A percentile compares a stretch with the other conserved stretches of the same genome.
Conservation (phyloP, 1,140 invertebrate species). For the Heliconius himera region DNA sequence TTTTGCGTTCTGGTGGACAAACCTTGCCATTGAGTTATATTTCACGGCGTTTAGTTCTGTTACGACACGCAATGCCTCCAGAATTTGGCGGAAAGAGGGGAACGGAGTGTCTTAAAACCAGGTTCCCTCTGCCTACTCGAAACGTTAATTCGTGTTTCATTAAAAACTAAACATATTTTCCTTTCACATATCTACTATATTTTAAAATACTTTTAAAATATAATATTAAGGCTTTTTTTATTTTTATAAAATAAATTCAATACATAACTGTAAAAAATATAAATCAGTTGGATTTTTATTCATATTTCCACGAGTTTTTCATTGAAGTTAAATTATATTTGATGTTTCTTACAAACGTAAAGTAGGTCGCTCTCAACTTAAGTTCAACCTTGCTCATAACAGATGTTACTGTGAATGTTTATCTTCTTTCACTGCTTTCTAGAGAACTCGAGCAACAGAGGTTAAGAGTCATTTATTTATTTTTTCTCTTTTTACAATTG, state of each 20-base stretch:
- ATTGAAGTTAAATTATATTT: conserved; percentile 16
- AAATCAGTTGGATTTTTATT: neutral
- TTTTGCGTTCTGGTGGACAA: too few relatives aligned
- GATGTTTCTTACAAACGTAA: conserved; percentile 22
- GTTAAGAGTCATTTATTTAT: neutral
- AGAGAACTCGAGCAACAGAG: conserved; percentile 9
- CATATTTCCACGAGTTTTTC: neutral
- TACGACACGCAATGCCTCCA: too few relatives aligned
- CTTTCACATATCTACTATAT: neutral
- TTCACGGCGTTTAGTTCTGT: too few relatives aligned
- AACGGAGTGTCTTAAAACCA: too few relatives aligned
- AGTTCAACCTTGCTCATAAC: conserved; percentile 30
- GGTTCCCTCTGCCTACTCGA: too few relatives aligned
- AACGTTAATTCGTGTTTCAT: neutral
- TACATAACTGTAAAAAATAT: neutral
- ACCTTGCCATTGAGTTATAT: too few relatives aligned
- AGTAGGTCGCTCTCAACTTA: conserved; percentile 28
- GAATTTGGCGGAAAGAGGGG: too few relatives aligned
- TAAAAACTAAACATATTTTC: neutral
- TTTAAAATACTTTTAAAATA: neutral
- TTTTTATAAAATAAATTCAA: neutral
- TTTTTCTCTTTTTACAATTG: conserved; percentile 4
- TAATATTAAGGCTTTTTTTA: neutral
- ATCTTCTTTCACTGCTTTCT: conserved; percentile 17
- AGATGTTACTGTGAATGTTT: conserved; percentile 37